A percentile compares a stretch with the other conserved stretches of the same genome.
Evolutionary conservation across 2,888 invertebrate species (phyloP).

Genomic region (Acleris emargana): DNA sequence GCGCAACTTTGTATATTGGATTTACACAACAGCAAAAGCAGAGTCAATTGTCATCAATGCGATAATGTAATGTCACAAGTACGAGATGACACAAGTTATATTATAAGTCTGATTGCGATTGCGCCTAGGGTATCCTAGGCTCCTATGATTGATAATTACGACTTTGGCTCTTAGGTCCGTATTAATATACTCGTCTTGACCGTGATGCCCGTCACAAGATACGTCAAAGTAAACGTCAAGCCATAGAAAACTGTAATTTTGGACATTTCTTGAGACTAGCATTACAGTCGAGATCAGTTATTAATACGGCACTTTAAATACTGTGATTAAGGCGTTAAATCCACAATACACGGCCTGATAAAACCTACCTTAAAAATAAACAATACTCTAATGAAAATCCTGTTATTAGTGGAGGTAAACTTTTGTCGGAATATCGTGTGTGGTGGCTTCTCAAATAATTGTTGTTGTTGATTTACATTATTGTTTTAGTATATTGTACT

Average conservation of each 20-base stretch:
- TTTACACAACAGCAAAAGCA: constrained; percentile 1
- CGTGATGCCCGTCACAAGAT: too few species aligned
- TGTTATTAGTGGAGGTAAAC: too few species aligned
- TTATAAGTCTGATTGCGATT: constrained; percentile 6
- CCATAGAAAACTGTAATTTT: too few species aligned
- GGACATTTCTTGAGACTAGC: too few species aligned
- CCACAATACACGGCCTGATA: too few species aligned
- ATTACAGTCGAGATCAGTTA: too few species aligned
- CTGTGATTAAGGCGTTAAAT: neutral
- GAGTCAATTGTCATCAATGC: neutral
- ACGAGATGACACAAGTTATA: constrained; percentile 12
- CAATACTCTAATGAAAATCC: too few species aligned
- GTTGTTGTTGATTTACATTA: constrained; percentile 7
- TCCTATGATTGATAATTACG: neutral
- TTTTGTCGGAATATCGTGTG: neutral
- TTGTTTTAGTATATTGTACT: too few species aligned
- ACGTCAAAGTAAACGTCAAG: too few species aligned
- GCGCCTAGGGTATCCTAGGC: neutral
- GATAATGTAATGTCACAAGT: neutral
- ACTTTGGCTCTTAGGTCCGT: neutral
- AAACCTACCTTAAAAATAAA: too few species aligned
- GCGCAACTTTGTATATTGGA: neutral
- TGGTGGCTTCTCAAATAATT: neutral
- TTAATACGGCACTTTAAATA: too few species aligned
- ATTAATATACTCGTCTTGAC: too few species aligned